Base-by-base conservation (phyloP, 2,888 invertebrate species). In the Cephus spinipes region DNA sequence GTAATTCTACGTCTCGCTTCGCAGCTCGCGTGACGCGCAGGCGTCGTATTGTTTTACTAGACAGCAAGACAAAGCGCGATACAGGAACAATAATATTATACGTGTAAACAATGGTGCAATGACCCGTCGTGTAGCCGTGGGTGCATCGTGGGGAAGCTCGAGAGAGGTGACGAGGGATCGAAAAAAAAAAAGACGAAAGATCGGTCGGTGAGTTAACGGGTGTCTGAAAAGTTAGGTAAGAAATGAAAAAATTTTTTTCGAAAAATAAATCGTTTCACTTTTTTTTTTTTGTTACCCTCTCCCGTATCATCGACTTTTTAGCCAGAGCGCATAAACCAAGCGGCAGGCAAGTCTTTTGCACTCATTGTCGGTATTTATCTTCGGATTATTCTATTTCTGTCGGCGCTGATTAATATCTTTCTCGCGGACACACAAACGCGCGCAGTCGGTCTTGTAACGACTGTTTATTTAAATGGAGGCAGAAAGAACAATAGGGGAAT, bases 61-160 rank as follows among this genome's bases (percentile, higher is more conserved):
- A 81, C 76, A 82, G 81, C 76, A 36, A 78, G 76, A 79, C 81
- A 80, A 83, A 81, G 81, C 74, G 77, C 76, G 83, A 83, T 83
- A 83, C 76, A 78, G 80, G 78, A 81, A 83, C 81, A 83, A 84
- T 84, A 84, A 84, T 81, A 84, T 83, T 83, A 81, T 81, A 71
- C 73, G 82, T 76, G 77, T 82, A 82, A 85, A 84, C 85, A 85
- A 86, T 84, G 82, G 85, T 82, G 81, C 83, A 84, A 81, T 75
- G 86, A 83, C 83, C 83, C 75, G 77, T 40, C 23, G 31, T 12
- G 23, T 2, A 71, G 71, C 71, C 71, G 71, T 71, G 71, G 71
- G 71, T 33, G 31, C 55, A 55, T 23, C 55, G 55, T 9, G 55
- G 23, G 23, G 55, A 23, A 55, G 55, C 55, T 55, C 9, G 55